These are phyloP conservation scores for Polietes domitor DNA, from an alignment of 2,888 invertebrate genomes.

Conservation along the genomic window DNA sequence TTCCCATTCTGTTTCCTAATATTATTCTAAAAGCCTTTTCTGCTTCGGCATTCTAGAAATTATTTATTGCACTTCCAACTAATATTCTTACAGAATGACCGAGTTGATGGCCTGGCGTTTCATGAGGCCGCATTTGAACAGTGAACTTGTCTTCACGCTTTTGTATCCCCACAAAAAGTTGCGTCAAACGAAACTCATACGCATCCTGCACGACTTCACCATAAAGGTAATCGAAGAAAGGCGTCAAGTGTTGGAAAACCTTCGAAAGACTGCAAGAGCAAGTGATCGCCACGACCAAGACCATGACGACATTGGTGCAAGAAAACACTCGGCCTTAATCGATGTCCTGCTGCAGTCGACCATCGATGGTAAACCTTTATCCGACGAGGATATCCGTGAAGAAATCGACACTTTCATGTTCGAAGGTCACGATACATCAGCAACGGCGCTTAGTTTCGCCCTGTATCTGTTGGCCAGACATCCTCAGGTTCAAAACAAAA, in stretches of 20 bases:
- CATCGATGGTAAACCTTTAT: slow-evolving; percentile 82
- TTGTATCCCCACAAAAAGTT: slow-evolving; percentile 70
- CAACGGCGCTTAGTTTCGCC: slow-evolving; percentile 74
- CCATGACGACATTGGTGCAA: slow-evolving; percentile 82
- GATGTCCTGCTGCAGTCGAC: slow-evolving; percentile 85
- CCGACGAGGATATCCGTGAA: slow-evolving; percentile 84
- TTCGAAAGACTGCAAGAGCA: too few relatives aligned
- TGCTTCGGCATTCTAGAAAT: too few relatives aligned
- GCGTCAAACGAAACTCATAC: slow-evolving; percentile 71
- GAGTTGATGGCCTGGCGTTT: slow-evolving; percentile 73
- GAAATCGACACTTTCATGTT: slow-evolving; percentile 89
- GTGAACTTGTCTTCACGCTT: slow-evolving; percentile 72
- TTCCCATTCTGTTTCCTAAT: too few relatives aligned
- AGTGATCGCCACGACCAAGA: too few relatives aligned
- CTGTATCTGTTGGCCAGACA: slow-evolving; percentile 74
- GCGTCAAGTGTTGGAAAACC: slow-evolving; percentile 69
- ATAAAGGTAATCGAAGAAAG: slow-evolving; percentile 75
- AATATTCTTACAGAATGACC: slow-evolving; percentile 69
- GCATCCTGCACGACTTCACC: slow-evolving; percentile 76
- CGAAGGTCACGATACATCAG: slow-evolving; percentile 81
- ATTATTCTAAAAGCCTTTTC: too few relatives aligned
- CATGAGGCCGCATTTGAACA: slow-evolving; percentile 71
- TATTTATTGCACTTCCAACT: too few relatives aligned
- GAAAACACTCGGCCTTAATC: slow-evolving; percentile 84
- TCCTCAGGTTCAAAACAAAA: slow-evolving; percentile 74